phyloP scores from a whole-genome alignment of 2,113 vertebrate genomes.

The Seriola dumerili region DNA sequence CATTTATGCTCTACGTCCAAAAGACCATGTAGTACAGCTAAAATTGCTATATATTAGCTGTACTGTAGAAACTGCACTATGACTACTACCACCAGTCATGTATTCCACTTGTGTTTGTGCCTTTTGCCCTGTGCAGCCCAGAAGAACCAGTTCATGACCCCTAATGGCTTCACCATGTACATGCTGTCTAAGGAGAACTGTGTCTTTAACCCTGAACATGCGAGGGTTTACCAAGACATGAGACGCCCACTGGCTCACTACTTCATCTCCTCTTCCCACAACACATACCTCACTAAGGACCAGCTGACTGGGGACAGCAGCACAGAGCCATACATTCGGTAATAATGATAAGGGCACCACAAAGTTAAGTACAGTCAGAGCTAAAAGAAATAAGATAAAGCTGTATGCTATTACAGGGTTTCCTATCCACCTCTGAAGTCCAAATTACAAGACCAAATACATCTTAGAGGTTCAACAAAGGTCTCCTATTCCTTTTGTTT shows the following conservation, averaged over 20 bases:
- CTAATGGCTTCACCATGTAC: conserved; percentile 97
- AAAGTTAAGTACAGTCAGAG: too few species aligned
- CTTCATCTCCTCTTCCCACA: conserved; percentile 98
- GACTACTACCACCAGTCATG: background rate
- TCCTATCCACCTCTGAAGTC: background rate
- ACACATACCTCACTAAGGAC: conserved; percentile 94
- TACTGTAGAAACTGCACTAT: background rate
- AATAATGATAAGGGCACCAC: background rate
- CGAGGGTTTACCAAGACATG: conserved; percentile 94
- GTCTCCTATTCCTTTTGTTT: too few species aligned
- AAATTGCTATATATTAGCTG: background rate
- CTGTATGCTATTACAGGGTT: background rate
- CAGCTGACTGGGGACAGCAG: conserved; percentile 94
- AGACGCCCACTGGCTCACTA: conserved; percentile 91
- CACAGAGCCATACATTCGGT: conserved; percentile 94
- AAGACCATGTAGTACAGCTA: too few species aligned
- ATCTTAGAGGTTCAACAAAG: too few species aligned
- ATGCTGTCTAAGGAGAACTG: conserved; percentile 92
- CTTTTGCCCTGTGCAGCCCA: conserved; percentile 85
- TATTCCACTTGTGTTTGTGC: conserved; percentile 11
- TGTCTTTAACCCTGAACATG: conserved; percentile 87
- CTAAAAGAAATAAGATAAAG: background rate
- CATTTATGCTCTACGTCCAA: too few species aligned
- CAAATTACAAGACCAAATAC: background rate
- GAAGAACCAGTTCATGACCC: conserved; percentile 92